These are phyloP conservation scores for Aleiodes sp. DNA, from an alignment of 1,140 invertebrate genomes.

Conservation along the genomic window DNA sequence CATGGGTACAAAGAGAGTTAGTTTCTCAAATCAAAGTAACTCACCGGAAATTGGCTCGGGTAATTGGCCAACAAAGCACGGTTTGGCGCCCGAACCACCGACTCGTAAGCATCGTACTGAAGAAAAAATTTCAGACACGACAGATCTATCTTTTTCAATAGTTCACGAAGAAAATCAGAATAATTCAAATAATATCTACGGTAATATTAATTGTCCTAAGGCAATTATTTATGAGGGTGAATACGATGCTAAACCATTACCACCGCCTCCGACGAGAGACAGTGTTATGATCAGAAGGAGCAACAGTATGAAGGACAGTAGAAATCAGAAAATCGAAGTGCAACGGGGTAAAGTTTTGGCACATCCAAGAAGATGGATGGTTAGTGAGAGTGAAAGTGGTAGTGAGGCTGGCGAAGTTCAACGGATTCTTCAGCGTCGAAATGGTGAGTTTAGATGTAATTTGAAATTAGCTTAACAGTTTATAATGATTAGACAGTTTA, in stretches of 20 bases:
- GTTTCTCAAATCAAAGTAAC: conserved; percentile 61
- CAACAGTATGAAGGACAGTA: conserved; percentile 38
- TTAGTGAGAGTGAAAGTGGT: conserved; percentile 68
- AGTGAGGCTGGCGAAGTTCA: conserved; percentile 74
- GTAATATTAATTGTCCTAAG: conserved; percentile 23
- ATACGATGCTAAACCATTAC: conserved; percentile 57
- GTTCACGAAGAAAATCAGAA: conserved; percentile 40
- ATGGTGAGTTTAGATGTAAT: conserved; percentile 48
- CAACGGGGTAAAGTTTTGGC: conserved; percentile 31
- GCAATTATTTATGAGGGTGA: conserved; percentile 37
- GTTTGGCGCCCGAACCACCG: conserved; percentile 67
- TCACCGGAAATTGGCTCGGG: conserved; percentile 45
- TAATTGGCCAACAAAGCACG: conserved; percentile 67
- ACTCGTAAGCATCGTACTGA: conserved; percentile 60
- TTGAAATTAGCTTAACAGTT: too few species aligned
- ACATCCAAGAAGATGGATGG: conserved; percentile 40
- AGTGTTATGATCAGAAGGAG: conserved; percentile 35
- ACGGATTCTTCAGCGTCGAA: conserved; percentile 67
- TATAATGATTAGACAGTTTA: too few species aligned
- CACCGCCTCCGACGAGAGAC: conserved; percentile 49
- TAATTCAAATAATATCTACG: conserved; percentile 39
- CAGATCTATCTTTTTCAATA: conserved; percentile 40
- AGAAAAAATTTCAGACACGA: conserved; percentile 43
- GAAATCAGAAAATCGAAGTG: conserved; percentile 26
- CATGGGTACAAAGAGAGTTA: conserved; percentile 63